Conservation (phyloP, 2,797 vertebrate species). For the Carduelis carduelis region DNA sequence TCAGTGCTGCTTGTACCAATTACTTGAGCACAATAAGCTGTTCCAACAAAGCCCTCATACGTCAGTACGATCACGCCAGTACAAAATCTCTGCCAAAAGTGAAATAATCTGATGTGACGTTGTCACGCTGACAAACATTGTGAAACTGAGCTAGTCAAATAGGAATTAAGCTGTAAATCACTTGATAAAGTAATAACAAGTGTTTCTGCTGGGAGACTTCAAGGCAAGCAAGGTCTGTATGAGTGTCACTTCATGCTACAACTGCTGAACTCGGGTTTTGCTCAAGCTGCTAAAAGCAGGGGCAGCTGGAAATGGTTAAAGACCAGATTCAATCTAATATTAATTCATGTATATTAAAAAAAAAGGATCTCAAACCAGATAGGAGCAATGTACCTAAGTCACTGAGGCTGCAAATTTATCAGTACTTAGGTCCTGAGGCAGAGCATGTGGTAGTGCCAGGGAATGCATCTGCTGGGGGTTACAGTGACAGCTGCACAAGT, state of each 20-base stretch:
- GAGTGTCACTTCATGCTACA: neutral
- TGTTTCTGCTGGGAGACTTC: neutral
- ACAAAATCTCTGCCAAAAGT: neutral
- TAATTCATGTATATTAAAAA: neutral
- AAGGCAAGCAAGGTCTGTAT: neutral
- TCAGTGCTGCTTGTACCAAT: neutral
- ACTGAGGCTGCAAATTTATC: neutral
- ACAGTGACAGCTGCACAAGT: neutral
- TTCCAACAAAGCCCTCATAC: neutral
- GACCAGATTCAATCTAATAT: neutral
- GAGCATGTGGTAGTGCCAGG: neutral
- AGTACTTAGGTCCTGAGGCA: neutral
- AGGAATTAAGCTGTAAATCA: slow-evolving; percentile 9
- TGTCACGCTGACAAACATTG: neutral
- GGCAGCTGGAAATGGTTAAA: neutral
- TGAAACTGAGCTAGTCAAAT: neutral
- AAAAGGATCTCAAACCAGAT: neutral
- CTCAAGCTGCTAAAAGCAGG: neutral
- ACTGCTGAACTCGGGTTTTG: neutral
- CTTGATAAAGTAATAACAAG: neutral
- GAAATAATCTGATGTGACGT: neutral
- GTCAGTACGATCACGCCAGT: neutral
- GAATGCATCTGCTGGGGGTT: neutral
- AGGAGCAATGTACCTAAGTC: neutral
- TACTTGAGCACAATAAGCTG: neutral